Evolutionary conservation across 2,888 invertebrate genomes (phyloP).

Genomic region (Myathropa florea): DNA sequence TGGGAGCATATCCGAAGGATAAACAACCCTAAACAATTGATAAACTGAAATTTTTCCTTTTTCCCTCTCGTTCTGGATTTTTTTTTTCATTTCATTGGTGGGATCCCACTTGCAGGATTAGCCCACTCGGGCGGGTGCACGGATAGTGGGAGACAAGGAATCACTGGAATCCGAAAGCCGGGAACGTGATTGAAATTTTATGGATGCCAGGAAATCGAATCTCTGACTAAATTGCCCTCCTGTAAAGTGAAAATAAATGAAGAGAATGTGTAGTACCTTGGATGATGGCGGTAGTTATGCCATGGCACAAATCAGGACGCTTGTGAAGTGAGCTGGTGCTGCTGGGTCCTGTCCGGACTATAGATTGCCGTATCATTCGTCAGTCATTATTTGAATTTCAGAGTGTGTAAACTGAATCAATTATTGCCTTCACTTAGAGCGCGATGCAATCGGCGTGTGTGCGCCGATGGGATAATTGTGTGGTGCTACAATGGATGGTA

Average conservation of each 20-base stretch:
- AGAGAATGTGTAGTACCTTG: conserved; percentile 13
- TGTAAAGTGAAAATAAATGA: conserved; percentile 47
- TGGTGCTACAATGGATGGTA: not conserved
- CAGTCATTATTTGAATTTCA: conserved; percentile 4
- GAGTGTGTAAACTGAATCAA: not conserved
- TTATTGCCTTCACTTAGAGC: not conserved
- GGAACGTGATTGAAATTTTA: conserved; percentile 68
- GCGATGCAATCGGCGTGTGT: not conserved
- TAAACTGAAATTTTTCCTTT: conserved; percentile 16
- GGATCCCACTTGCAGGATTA: not conserved
- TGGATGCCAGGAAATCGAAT: conserved; percentile 57
- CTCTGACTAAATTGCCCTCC: conserved; percentile 42
- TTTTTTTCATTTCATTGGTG: not conserved
- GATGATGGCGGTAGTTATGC: conserved; percentile 16
- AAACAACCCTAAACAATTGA: conserved; percentile 40
- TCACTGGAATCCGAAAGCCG: conserved; percentile 43
- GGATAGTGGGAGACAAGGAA: conserved; percentile 15
- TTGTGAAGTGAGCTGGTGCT: not conserved
- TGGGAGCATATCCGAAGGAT: conserved; percentile 12
- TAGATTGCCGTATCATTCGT: conserved; percentile 1
- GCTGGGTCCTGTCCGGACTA: not conserved
- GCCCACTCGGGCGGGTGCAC: not conserved
- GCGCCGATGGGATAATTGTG: not conserved
- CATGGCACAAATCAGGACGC: conserved; percentile 14
- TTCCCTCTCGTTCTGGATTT: not conserved